phyloP scores from a whole-genome alignment of 2,113 vertebrate genomes.

The Sylvietta virens region DNA sequence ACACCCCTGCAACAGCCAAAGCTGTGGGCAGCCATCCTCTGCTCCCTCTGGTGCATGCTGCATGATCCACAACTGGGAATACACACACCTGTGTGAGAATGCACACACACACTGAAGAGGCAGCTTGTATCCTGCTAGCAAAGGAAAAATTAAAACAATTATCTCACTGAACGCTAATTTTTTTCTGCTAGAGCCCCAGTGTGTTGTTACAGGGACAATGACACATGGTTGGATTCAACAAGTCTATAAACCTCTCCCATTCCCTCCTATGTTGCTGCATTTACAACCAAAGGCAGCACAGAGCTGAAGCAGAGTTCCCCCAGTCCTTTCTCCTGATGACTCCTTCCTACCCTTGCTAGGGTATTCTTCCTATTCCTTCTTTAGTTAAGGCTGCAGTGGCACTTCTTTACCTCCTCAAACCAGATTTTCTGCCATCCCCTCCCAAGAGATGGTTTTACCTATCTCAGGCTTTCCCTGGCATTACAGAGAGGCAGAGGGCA shows the following conservation, averaged over 20 bases:
- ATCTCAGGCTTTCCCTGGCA: background rate
- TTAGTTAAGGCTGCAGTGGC: background rate
- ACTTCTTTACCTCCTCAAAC: background rate
- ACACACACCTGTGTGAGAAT: background rate
- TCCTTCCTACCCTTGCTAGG: background rate
- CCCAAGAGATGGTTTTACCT: background rate
- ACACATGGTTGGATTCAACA: background rate
- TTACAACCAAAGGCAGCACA: background rate
- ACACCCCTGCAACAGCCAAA: fast-evolving
- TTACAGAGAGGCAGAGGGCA: background rate
- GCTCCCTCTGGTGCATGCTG: background rate
- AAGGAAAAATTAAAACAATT: background rate
- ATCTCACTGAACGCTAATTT: background rate
- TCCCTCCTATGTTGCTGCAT: background rate
- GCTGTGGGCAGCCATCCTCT: background rate
- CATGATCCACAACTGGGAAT: background rate
- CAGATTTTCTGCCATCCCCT: background rate
- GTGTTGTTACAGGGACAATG: background rate
- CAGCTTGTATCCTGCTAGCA: background rate
- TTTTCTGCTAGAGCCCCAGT: background rate
- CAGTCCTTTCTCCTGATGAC: background rate
- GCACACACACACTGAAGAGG: background rate
- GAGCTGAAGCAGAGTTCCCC: background rate
- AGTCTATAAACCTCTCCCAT: background rate
- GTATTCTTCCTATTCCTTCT: background rate